These are phyloP conservation scores for Scaptomyza parva DNA, from an alignment of 2,888 invertebrate species.

Conservation along the genomic window DNA sequence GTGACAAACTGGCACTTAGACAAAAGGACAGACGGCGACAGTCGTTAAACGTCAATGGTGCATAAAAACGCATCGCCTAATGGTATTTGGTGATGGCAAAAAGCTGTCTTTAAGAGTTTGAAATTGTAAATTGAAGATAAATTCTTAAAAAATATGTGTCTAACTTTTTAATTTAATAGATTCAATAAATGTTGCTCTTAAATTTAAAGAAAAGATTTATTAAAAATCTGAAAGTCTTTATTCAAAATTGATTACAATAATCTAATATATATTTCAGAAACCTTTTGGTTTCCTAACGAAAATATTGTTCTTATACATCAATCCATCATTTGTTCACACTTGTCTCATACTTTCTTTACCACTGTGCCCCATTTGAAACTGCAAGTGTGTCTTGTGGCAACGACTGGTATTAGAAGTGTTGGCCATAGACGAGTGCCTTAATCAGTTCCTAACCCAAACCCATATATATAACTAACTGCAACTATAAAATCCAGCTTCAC, in stretches of 20 bases:
- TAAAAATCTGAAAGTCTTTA: no score
- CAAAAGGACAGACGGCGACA: slow-evolving; percentile 28
- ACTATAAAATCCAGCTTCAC: slow-evolving; percentile 48
- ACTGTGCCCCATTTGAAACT: slow-evolving; percentile 60
- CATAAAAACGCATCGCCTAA: slow-evolving; percentile 61
- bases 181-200: no score
- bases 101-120: not conserved
- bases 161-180: no score
- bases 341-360: slow-evolving; percentile 15
- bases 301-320: no score
- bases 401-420: slow-evolving; percentile 52
- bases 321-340: no score
- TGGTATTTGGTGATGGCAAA: not conserved
- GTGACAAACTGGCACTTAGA: slow-evolving; percentile 15
- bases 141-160: no score
- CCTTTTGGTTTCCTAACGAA: no score
- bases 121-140: no score
- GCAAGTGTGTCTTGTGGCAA: slow-evolving; percentile 64
- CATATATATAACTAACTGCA: slow-evolving; percentile 49
- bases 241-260: no score
- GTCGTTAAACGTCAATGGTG: slow-evolving; percentile 72
- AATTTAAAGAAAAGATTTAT: no score
- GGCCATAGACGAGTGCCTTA: slow-evolving; percentile 40
- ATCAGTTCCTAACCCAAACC: slow-evolving; percentile 49
- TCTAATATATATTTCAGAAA: no score